Percentiles rank a stretch among this genome's conserved stretches.
Conservation (phyloP, 2,888 invertebrate genomes). For the Aspidiotus destructor region DNA sequence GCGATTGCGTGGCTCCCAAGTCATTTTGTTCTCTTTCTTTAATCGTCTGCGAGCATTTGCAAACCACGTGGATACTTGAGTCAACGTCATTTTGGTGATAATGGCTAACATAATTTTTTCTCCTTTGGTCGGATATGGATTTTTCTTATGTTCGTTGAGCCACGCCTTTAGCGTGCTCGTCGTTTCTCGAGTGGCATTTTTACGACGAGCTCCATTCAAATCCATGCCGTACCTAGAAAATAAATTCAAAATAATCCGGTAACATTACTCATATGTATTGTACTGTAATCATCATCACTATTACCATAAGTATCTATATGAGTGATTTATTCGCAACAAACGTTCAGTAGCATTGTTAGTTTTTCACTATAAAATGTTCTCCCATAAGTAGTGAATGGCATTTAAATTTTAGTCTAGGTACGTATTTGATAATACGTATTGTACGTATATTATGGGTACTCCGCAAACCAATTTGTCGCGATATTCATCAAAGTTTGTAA, state of each 20-base stretch:
- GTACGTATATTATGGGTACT: too few species aligned
- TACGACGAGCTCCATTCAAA: slow-evolving; percentile 85
- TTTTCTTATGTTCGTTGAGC: slow-evolving; percentile 98
- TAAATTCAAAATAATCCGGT: slow-evolving; percentile 35
- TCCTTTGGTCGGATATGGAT: slow-evolving; percentile 98
- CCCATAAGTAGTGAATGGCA: too few species aligned
- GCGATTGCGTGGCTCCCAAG: slow-evolving; percentile 94
- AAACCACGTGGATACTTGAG: slow-evolving; percentile 98
- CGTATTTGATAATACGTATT: too few species aligned
- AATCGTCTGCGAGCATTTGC: slow-evolving; percentile 92
- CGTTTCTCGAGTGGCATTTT: slow-evolving; percentile 97
- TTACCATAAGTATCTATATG: too few species aligned
- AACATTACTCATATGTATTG: too few species aligned
- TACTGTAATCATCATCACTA: too few species aligned
- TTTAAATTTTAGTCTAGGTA: too few species aligned
- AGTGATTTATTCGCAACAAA: too few species aligned
- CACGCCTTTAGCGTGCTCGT: slow-evolving; percentile 96
- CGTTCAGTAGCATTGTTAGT: too few species aligned
- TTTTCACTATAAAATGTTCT: too few species aligned
- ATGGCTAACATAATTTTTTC: slow-evolving; percentile 99
- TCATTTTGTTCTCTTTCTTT: slow-evolving; percentile 98
- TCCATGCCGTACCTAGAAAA: slow-evolving; percentile 82
- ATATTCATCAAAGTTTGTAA: too few species aligned
- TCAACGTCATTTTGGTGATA: slow-evolving; percentile 96
- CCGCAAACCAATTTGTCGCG: too few species aligned